A percentile compares a stretch with the other conserved stretches of the same genome.
Conservation (phyloP, 2,797 vertebrate genomes). For the Clarias fuscus region DNA sequence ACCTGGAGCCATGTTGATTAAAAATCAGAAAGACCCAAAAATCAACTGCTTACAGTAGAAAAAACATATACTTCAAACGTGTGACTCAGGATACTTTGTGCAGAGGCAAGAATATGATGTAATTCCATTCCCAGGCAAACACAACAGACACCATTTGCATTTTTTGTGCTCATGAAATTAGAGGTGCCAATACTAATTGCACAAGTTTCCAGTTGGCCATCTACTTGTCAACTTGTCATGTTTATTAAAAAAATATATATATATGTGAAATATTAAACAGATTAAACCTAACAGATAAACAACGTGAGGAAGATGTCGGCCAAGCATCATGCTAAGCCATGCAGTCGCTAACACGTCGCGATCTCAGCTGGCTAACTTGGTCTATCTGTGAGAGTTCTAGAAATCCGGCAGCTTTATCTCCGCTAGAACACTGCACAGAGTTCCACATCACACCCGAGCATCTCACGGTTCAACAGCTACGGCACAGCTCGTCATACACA, state of each 20-base stretch:
- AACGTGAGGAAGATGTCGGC: background rate
- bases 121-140: background rate
- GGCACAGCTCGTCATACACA: slow-evolving; percentile 41
- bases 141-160: background rate
- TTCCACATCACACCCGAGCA: slow-evolving; percentile 37
- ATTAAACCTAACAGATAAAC: background rate
- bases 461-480: slow-evolving; percentile 49
- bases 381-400: slow-evolving; percentile 22
- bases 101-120: background rate
- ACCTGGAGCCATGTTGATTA: background rate
- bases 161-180: background rate
- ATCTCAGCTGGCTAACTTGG: slow-evolving; percentile 2
- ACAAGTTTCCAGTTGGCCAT: background rate
- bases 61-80: background rate
- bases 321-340: background rate
- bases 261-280: background rate
- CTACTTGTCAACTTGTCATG: background rate
- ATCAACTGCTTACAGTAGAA: background rate
- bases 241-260: background rate
- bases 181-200: background rate
- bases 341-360: background rate
- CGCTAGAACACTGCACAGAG: slow-evolving; percentile 21
- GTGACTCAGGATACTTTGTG: background rate
- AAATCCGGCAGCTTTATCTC: slow-evolving; percentile 31
- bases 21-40: no score